Evolutionary conservation across 2,113 vertebrate genomes (phyloP).

Genomic region (Peromyscus maniculatus): DNA sequence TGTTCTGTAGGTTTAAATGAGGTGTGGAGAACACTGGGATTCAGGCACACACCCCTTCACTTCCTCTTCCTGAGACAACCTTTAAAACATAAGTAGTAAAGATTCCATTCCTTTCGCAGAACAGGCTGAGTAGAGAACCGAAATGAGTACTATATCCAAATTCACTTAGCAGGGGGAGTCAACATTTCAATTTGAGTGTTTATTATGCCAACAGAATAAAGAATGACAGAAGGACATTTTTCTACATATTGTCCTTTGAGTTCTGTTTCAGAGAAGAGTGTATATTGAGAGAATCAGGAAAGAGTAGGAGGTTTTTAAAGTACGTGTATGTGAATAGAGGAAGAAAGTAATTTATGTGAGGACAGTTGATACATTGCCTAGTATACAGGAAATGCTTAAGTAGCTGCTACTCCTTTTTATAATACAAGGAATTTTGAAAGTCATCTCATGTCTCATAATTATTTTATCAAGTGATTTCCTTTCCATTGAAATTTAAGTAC

Average conservation of each 20-base stretch:
- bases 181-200: neutral
- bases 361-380: neutral
- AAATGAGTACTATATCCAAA: neutral
- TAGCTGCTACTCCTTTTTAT: conserved; percentile 16
- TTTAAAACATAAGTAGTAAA: neutral
- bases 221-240: neutral
- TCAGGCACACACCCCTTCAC: neutral
- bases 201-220: conserved; percentile 1
- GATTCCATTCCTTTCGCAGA: neutral
- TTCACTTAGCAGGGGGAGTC: neutral
- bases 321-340: neutral
- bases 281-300: neutral
- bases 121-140: neutral
- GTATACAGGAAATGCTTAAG: neutral
- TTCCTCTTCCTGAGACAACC: neutral
- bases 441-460: neutral
- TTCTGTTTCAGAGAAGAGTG: neutral
- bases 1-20: neutral
- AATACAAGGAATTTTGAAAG: neutral
- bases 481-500: neutral
- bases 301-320: neutral
- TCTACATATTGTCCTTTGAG: neutral
- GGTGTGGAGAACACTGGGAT: neutral
- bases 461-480: neutral
- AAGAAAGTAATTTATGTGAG: neutral